A percentile compares a stretch with the other conserved stretches of the same genome.
phyloP scores from a whole-genome alignment of 2,888 invertebrate genomes.

The Autographa gamma region DNA sequence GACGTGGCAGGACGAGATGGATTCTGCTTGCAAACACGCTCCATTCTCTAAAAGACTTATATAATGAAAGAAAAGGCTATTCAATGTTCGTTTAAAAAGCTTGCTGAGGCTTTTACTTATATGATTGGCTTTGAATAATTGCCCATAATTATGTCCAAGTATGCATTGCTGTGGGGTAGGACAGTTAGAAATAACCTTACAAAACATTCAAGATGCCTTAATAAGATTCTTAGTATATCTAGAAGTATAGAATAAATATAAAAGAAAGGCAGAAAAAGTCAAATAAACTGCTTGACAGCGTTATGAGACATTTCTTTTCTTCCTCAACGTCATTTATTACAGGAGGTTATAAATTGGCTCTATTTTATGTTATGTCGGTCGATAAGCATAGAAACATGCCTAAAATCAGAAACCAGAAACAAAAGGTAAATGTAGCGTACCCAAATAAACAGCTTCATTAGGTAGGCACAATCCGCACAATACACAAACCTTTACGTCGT shows the following conservation, averaged over 20 bases:
- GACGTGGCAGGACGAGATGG: neutral
- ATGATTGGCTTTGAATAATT: no score
- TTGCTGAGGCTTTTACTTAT: no score
- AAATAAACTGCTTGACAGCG: neutral
- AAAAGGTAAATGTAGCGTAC: neutral
- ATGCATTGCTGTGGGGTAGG: no score
- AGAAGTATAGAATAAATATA: neutral
- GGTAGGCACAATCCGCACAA: neutral
- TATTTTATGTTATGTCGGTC: neutral
- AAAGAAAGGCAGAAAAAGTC: neutral
- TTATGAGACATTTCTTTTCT: neutral
- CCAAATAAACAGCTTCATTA: conserved; percentile 1
- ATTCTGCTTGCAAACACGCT: neutral
- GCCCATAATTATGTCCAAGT: no score
- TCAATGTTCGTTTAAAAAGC: neutral
- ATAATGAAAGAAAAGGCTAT: neutral
- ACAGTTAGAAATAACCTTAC: no score
- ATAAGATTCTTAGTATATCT: no score
- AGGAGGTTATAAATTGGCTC: neutral
- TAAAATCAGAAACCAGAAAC: neutral
- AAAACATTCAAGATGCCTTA: no score
- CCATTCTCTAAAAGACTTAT: neutral
- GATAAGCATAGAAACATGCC: neutral
- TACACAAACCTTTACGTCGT: neutral
- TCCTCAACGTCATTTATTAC: neutral